Conservation (phyloP, 1,140 invertebrate species). For the Neotoxoptera formosana region DNA sequence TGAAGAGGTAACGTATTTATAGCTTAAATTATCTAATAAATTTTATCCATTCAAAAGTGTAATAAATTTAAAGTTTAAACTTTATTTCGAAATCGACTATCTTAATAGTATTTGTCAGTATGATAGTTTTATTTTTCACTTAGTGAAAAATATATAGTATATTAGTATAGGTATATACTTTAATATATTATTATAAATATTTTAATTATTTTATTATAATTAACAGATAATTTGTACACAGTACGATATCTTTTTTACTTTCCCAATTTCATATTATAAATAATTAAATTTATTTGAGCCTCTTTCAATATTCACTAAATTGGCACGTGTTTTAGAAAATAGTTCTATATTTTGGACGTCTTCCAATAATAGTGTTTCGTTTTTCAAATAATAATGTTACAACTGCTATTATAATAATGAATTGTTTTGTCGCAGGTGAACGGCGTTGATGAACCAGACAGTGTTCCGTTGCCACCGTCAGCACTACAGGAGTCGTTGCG, state of each 20-base stretch:
- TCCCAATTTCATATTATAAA: background rate
- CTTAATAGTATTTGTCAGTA: background rate
- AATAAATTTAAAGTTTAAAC: background rate
- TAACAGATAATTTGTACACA: background rate
- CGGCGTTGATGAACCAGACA: conserved; percentile 76
- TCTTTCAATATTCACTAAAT: background rate
- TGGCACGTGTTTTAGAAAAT: background rate
- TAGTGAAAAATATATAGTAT: no score
- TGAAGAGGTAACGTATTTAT: conserved; percentile 70
- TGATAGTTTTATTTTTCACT: background rate
- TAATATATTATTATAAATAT: background rate
- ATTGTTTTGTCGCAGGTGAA: conserved; percentile 67
- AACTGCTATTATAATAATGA: background rate
- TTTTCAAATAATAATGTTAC: background rate
- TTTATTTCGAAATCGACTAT: background rate
- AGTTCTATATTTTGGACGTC: background rate
- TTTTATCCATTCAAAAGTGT: background rate
- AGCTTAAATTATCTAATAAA: background rate
- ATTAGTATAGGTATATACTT: no score
- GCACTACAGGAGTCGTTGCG: conserved; percentile 62
- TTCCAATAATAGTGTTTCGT: background rate
- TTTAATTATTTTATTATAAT: background rate
- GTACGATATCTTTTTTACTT: background rate
- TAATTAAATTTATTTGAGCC: background rate
- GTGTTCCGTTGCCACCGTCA: conserved; percentile 66